Evolutionary conservation across 2,797 vertebrate species (phyloP).

Genomic region (Pelochelys cantorii): DNA sequence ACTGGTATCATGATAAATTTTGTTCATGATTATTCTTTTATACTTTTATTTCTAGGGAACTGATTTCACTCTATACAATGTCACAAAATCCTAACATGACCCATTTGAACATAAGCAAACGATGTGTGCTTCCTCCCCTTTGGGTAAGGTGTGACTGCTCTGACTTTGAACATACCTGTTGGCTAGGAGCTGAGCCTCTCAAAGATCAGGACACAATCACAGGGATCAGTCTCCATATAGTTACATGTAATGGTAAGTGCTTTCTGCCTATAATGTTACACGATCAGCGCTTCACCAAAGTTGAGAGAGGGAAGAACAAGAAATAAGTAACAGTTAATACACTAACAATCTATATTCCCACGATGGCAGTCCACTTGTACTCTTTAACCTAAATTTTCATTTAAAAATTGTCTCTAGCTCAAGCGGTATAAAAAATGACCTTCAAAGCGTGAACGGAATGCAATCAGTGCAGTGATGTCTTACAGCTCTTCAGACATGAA

Average conservation of each 20-base stretch:
- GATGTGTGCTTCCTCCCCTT: conserved; percentile 82
- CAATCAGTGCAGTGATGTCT: neutral
- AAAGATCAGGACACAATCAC: conserved; percentile 75
- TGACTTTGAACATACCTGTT: conserved; percentile 87
- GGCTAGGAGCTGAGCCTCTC: conserved; percentile 91
- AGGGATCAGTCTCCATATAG: conserved; percentile 85
- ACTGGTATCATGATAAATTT: neutral
- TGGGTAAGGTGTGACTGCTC: conserved; percentile 93
- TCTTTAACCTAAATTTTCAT: neutral
- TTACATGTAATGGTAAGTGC: conserved; percentile 88
- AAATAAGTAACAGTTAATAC: neutral
- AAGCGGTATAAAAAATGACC: rapidly evolving
- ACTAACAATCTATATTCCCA: rapidly evolving
- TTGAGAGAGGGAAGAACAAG: neutral
- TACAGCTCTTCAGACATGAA: neutral
- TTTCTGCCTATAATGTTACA: neutral
- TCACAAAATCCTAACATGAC: conserved; percentile 88
- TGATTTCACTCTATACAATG: conserved; percentile 92
- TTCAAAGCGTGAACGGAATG: neutral
- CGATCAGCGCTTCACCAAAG: neutral
- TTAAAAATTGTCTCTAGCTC: neutral
- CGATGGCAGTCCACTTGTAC: neutral
- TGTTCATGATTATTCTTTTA: neutral
- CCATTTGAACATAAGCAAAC: conserved; percentile 59
- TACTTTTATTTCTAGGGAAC: conserved; percentile 80